Percentiles rank a stretch among this genome's conserved stretches.
Evolutionary conservation across 2,113 vertebrate genomes (phyloP).

Genomic region (Pantherophis guttatus): DNA sequence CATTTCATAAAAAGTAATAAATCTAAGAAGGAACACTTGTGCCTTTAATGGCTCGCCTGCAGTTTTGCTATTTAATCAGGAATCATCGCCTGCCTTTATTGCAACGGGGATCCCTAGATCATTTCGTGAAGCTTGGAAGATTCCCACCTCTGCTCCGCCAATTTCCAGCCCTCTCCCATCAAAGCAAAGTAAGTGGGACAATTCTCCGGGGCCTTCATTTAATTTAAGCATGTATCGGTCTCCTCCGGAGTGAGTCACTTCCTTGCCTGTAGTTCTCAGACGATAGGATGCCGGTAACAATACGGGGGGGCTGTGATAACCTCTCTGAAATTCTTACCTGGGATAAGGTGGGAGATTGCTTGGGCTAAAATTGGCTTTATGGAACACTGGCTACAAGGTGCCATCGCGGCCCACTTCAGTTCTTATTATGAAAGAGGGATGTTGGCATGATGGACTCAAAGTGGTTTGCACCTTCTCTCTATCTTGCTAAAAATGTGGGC

Average conservation of each 20-base stretch:
- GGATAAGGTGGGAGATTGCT: neutral
- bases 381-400: neutral
- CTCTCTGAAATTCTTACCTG: neutral
- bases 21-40: neutral
- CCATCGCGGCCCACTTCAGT: neutral
- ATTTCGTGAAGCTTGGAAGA: neutral
- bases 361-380: neutral
- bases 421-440: neutral
- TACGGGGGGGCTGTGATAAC: rapidly evolving
- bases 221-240: neutral
- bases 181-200: neutral
- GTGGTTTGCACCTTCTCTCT: neutral
- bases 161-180: neutral
- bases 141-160: neutral
- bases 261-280: neutral
- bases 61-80: neutral
- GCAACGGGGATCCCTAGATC: neutral
- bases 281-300: neutral
- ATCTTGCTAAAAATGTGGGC: neutral
- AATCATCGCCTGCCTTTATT: neutral
- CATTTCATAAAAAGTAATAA: neutral
- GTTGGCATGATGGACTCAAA: neutral
- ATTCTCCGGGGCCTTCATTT: neutral
- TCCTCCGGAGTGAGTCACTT: neutral
- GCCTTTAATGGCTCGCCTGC: neutral